Percentiles rank a stretch among this genome's conserved stretches.
Evolutionary conservation across 2,888 invertebrate genomes (phyloP).

Genomic region (Himalopsyche japonica): DNA sequence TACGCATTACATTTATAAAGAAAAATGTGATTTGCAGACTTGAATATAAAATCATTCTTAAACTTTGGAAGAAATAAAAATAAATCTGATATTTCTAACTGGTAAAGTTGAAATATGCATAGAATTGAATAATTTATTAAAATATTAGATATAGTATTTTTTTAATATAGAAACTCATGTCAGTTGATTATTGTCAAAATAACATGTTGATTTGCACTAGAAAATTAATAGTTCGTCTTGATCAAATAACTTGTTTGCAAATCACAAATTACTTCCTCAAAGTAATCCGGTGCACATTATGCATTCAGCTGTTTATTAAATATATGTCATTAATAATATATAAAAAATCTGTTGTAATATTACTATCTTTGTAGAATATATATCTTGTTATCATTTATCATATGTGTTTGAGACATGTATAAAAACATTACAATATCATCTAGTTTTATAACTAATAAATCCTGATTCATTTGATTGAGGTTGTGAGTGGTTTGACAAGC

Average conservation of each 20-base stretch:
- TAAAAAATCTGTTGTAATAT: neutral
- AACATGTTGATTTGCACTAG: slow-evolving; percentile 5
- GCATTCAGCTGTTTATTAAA: neutral
- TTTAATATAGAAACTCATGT: no score
- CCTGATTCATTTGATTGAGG: slow-evolving; percentile 48
- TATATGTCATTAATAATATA: neutral
- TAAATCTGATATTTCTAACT: no score
- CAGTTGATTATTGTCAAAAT: slow-evolving; percentile 9
- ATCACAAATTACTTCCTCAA: neutral
- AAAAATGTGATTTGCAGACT: neutral
- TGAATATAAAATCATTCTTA: no score
- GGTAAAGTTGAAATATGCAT: no score
- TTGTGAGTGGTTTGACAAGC: slow-evolving; percentile 50
- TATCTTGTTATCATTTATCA: neutral
- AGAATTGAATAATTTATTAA: no score
- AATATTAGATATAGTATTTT: no score
- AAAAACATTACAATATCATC: slow-evolving; percentile 20
- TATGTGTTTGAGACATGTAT: slow-evolving; percentile 13
- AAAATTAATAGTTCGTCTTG: no score
- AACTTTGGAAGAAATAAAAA: no score
- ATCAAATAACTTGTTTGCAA: neutral
- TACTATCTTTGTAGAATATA: neutral
- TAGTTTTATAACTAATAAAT: slow-evolving; percentile 35
- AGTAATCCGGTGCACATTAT: slow-evolving; percentile 13
- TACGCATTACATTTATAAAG: neutral